Evolutionary conservation across 23 tunicate species (phyloP), one percentile per base, ranked within the genome.

Genomic region (Styela plicata): DNA sequence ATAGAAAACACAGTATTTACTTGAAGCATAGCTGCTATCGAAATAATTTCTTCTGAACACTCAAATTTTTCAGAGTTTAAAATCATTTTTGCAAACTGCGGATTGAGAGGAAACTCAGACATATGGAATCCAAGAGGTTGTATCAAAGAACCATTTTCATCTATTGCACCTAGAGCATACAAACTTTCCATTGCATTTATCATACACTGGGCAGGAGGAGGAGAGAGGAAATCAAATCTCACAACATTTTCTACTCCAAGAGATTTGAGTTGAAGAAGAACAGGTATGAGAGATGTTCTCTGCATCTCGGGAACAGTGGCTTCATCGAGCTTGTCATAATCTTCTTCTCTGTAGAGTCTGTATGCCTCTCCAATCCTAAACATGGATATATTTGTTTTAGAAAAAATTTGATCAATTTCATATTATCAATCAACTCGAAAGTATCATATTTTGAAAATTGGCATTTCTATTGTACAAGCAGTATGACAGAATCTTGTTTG

Each of bases 181-280:
- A 94, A 75, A 18, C 69, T 73, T 65, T 94, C 98, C 36, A 94
- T 24, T 33, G 86, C 89, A 53, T 88, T 70, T 5, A 85, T 79
- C 84, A 94, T 85, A 31, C 87, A 88, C 63, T 94, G 86, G 13
- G 98, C 94, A 2, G 98, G 98, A 63, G 98, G 98, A 0, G 98
- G 98, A 0, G 98, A 94, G 2, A 89, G 34, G 69, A 94, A 94
- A 74, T 83, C 80, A 36, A 94, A 94, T 21, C 78, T 81, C 28
- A 86, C 88, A 61, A 94, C 89, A 35, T 94, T 94, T 32, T 85
- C 90, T 33, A 94, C 94, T 30, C 98, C 98, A 52, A 94, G 78
- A 24, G 90, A 82, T 73, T 94, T 94, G 34, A 94, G 64, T 31
- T 82, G 90, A 21, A 94, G 74, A 23, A 94, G 85, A 24, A 89